These are phyloP conservation scores for Iselma pallidipennis DNA, from an alignment of 2,888 invertebrate species.

Conservation along the genomic window DNA sequence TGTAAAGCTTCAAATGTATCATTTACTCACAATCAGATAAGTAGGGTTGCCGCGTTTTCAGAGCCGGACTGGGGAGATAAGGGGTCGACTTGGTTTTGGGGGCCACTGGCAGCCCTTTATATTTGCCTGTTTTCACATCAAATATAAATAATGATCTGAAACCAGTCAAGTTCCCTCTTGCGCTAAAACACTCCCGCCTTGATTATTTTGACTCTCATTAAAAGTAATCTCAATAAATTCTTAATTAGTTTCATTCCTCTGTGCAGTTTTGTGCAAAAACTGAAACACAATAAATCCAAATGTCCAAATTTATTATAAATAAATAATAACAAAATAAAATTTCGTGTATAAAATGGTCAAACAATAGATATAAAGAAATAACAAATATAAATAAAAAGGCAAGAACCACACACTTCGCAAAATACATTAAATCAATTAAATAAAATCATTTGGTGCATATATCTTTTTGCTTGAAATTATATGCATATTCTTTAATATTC, in stretches of 20 bases:
- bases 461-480: not conserved
- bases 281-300: not conserved
- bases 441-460: not conserved
- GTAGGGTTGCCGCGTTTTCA: too few species aligned
- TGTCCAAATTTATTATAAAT: not conserved
- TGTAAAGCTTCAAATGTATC: too few species aligned
- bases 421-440: slow-evolving; percentile 29
- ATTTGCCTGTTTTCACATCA: too few species aligned
- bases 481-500: slow-evolving; percentile 69
- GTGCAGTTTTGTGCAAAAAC: not conserved
- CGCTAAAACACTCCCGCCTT: too few species aligned
- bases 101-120: too few species aligned
- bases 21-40: too few species aligned
- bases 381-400: slow-evolving; percentile 22
- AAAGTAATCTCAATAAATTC: too few species aligned
- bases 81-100: too few species aligned
- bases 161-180: too few species aligned
- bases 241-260: not conserved
- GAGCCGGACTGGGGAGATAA: too few species aligned
- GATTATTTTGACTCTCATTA: too few species aligned
- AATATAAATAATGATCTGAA: too few species aligned
- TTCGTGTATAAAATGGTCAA: slow-evolving; percentile 21
- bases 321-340: not conserved
- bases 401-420: slow-evolving; percentile 23
- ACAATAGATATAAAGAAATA: slow-evolving; percentile 12